Conservation (phyloP, 1,140 invertebrate genomes). For the Drosophila punjabiensis region DNA sequence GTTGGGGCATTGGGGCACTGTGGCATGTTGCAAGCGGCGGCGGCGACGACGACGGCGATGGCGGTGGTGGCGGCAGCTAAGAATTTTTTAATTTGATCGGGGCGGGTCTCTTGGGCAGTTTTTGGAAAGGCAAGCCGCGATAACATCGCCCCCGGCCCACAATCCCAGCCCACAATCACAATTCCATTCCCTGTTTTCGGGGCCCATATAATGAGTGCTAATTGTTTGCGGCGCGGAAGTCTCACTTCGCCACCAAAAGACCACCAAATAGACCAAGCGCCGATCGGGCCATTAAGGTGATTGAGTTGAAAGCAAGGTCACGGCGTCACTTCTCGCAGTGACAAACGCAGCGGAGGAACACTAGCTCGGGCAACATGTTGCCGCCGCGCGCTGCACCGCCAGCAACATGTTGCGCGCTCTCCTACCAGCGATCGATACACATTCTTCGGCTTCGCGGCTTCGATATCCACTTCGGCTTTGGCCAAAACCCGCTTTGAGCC, state of each 20-base stretch:
- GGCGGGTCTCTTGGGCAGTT: conserved; percentile 52
- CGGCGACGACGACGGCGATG: not conserved
- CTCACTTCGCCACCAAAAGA: conserved; percentile 22
- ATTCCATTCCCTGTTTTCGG: conserved; percentile 12
- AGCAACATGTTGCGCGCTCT: conserved; percentile 55
- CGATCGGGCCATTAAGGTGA: conserved; percentile 62
- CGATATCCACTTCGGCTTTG: conserved; percentile 59
- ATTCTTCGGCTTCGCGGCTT: conserved; percentile 50
- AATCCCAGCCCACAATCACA: not conserved
- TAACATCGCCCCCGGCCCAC: conserved; percentile 59
- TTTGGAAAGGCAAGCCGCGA: conserved; percentile 67
- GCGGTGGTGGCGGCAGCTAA: conserved; percentile 43
- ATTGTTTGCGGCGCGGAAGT: conserved; percentile 70
- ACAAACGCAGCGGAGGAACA: conserved; percentile 52
- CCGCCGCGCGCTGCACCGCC: conserved; percentile 31
- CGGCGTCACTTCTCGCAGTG: conserved; percentile 50
- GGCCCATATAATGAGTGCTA: conserved; percentile 73
- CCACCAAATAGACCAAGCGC: conserved; percentile 17
- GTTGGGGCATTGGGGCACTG: conserved; percentile 35
- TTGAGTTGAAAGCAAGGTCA: conserved; percentile 78
- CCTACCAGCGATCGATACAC: conserved; percentile 50
- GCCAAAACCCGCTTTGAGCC: conserved; percentile 74
- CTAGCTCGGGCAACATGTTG: conserved; percentile 30
- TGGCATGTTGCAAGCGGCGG: conserved; percentile 68
- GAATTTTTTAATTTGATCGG: conserved; percentile 79